A percentile compares a stretch with the other conserved stretches of the same genome.
Conservation (phyloP, 2,888 invertebrate genomes). For the Drosophila kanekoi region DNA sequence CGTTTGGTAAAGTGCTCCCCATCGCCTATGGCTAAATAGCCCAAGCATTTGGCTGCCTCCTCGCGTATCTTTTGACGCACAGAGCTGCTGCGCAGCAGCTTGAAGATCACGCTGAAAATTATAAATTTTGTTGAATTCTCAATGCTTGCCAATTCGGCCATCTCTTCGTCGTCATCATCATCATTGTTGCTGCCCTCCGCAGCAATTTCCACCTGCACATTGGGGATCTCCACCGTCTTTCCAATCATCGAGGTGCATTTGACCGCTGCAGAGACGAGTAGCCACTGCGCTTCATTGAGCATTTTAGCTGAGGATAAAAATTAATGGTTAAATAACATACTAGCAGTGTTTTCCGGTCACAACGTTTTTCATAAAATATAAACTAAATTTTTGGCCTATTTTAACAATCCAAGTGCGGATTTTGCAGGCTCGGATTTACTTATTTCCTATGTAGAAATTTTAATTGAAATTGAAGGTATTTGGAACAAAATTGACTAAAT, state of each 20-base stretch:
- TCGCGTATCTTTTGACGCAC: conserved; percentile 91
- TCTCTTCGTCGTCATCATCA: conserved; percentile 67
- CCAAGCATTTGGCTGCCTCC: conserved; percentile 91
- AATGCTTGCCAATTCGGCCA: conserved; percentile 75
- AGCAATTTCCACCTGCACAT: conserved; percentile 85
- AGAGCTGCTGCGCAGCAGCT: conserved; percentile 90
- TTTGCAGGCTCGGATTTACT: too few species aligned
- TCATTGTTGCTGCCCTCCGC: conserved; percentile 51
- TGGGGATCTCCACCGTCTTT: conserved; percentile 89
- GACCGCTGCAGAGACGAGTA: conserved; percentile 89
- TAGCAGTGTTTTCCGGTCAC: too few species aligned
- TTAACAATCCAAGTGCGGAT: too few species aligned
- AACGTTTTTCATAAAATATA: too few species aligned
- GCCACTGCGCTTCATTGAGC: conserved; percentile 87
- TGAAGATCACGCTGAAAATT: conserved; percentile 90
- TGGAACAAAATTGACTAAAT: too few species aligned
- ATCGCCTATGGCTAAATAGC: conserved; percentile 93
- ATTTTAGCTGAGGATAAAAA: conserved; percentile 86
- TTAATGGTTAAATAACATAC: too few species aligned
- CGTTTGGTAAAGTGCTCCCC: conserved; percentile 89
- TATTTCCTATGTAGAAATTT: too few species aligned
- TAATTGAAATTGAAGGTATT: too few species aligned
- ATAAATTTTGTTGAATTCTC: conserved; percentile 88
- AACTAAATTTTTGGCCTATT: too few species aligned
- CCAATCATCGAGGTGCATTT: conserved; percentile 90